Evolutionary conservation across 2,797 vertebrate species (phyloP).

Genomic region (Tauraco hartlaubi): DNA sequence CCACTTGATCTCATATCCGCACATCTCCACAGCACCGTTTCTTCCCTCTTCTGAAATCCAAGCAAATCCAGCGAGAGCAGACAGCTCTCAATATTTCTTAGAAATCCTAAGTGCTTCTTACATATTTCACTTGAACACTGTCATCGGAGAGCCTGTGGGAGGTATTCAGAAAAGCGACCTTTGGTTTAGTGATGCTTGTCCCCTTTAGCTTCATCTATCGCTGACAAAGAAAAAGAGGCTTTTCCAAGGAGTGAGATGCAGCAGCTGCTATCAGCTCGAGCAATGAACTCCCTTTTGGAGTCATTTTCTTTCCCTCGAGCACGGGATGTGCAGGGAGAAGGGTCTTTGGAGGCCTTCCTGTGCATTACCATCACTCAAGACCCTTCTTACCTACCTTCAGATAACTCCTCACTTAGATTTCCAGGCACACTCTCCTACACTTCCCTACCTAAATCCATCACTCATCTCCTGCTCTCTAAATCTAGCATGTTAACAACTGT

Average conservation of each 20-base stretch:
- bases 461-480: constrained; percentile 4
- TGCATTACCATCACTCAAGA: neutral
- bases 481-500: neutral
- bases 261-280: neutral
- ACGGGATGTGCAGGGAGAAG: rapidly evolving
- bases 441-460: constrained; percentile 14
- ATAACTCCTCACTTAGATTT: neutral
- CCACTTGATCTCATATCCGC: neutral
- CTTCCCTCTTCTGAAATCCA: neutral
- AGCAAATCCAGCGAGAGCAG: neutral
- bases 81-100: neutral
- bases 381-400: neutral
- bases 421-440: neutral
- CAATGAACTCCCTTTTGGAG: neutral
- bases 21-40: neutral
- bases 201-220: neutral
- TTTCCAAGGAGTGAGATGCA: neutral
- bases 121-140: neutral
- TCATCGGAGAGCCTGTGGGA: neutral
- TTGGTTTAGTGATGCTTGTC: constrained; percentile 8
- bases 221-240: neutral
- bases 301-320: neutral
- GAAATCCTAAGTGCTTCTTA: constrained; percentile 12
- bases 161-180: constrained; percentile 6
- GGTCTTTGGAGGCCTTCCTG: neutral